These are phyloP conservation scores for Spinus olivaceus DNA, from an alignment of 2,797 vertebrate genomes.

Conservation along the genomic window DNA sequence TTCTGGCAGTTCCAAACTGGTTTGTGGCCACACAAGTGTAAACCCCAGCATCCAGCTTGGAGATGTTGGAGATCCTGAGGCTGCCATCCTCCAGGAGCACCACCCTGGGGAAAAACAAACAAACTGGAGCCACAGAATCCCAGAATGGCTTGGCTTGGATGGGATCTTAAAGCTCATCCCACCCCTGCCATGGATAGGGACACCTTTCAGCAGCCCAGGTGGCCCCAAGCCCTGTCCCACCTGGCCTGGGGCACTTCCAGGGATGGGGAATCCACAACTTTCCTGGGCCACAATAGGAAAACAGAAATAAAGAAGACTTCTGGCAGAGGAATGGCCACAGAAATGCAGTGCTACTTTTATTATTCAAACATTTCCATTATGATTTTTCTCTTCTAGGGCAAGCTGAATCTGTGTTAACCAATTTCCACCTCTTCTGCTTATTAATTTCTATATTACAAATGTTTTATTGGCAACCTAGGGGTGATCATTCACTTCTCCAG, in stretches of 20 bases:
- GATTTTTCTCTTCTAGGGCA: background rate
- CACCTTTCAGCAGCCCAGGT: rapidly evolving
- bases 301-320: background rate
- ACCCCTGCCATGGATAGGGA: background rate
- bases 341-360: background rate
- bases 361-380: background rate
- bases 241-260: background rate
- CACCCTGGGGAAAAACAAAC: conserved; percentile 59
- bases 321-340: background rate
- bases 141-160: rapidly evolving
- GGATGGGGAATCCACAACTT: background rate
- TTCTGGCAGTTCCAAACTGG: conserved; percentile 82
- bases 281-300: background rate
- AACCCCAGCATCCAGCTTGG: conserved; percentile 77
- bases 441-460: background rate
- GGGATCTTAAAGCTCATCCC: background rate
- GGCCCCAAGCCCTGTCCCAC: rapidly evolving
- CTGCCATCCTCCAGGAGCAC: conserved; percentile 78
- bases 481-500: background rate
- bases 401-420: background rate
- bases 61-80: conserved; percentile 82
- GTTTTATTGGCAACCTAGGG: background rate
- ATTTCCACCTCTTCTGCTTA: background rate
- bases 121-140: background rate
- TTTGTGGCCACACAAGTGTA: conserved; percentile 85